phyloP scores from a whole-genome alignment of 1,140 invertebrate species.

The Drepana arcuata region DNA sequence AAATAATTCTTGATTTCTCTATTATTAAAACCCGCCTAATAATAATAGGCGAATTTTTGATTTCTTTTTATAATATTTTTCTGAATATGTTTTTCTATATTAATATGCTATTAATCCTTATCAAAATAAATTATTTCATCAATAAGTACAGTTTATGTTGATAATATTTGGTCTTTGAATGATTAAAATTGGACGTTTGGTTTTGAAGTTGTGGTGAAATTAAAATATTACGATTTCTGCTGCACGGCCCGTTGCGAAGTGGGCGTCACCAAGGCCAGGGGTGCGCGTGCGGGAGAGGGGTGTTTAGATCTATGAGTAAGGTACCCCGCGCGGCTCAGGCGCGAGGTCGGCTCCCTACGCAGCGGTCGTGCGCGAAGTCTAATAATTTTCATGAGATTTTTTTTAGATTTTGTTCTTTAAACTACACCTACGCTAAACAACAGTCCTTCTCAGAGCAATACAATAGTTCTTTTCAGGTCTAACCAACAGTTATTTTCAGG shows the following conservation, averaged over 20 bases:
- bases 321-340: slow-evolving; percentile 8
- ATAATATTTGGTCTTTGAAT: no score
- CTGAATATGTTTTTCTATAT: no score
- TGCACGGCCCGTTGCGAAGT: slow-evolving; percentile 5
- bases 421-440: slow-evolving; percentile 11
- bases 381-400: slow-evolving; percentile 9
- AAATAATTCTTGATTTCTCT: no score
- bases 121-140: no score
- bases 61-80: no score
- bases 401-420: slow-evolving; percentile 11
- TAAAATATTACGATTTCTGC: slow-evolving; percentile 2
- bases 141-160: no score
- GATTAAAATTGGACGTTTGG: no score
- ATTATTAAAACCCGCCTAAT: no score
- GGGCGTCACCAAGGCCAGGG: slow-evolving; percentile 5
- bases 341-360: slow-evolving; percentile 10
- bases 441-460: slow-evolving; percentile 5
- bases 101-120: no score
- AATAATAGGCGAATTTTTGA: no score
- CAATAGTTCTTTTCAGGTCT: slow-evolving; percentile 5
- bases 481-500: slow-evolving; percentile 8
- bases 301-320: slow-evolving; percentile 9
- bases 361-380: slow-evolving; percentile 10
- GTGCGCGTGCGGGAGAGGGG: slow-evolving; percentile 7
- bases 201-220: no score